Evolutionary conservation across 1,140 invertebrate genomes (phyloP), one percentile per base, ranked within the genome.

Genomic region (Drosophila equinoxialis): DNA sequence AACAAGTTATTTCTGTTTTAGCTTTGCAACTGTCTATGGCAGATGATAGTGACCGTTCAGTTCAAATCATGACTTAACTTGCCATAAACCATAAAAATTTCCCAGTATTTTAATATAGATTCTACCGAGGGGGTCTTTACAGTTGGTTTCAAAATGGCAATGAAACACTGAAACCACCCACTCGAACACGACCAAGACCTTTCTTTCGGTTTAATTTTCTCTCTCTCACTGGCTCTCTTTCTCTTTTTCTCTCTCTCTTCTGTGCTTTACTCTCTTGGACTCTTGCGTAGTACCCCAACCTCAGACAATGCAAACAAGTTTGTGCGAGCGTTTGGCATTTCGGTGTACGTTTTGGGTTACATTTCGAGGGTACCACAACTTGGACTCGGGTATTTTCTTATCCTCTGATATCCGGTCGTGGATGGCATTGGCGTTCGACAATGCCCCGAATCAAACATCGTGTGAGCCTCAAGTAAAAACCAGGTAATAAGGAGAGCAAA

Each of bases 401-500:
- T 74, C 58, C 76, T 58, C 79, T 74, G 42, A 87, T 69, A 80
- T 80, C 84, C 77, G 82, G 75, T 79, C 72, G 71, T 79, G 81
- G 79, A 51, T 51, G 45, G 45, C 45, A 51, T 51, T 51, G 45
- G 59, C 41, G 45, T n/a, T 64, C 42, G 63, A 61, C 57, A 37
- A 59, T 33, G 57, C 33, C 57, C 33, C 30, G 35, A 37, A 1
- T 37, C 33, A 37, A 59, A 33, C 17, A 26, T 64, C 42, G 41
- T 54, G 64, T 65, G 74, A 37, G 68, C 60, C 61, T 68, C 65
- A 73, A 87, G 81, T 90, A 83, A 84, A 89, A 84, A 89, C 65
- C 84, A 89, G 84, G 84, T 89, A 89, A 84, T 89, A 83, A 90
- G 84, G 67, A 84, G 84, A 89, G 84, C 81, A 69, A 89, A 89